A percentile compares a stretch with the other conserved stretches of the same genome.
phyloP scores from a whole-genome alignment of 2,888 invertebrate genomes.

The Disparrhopalites patrizii region DNA sequence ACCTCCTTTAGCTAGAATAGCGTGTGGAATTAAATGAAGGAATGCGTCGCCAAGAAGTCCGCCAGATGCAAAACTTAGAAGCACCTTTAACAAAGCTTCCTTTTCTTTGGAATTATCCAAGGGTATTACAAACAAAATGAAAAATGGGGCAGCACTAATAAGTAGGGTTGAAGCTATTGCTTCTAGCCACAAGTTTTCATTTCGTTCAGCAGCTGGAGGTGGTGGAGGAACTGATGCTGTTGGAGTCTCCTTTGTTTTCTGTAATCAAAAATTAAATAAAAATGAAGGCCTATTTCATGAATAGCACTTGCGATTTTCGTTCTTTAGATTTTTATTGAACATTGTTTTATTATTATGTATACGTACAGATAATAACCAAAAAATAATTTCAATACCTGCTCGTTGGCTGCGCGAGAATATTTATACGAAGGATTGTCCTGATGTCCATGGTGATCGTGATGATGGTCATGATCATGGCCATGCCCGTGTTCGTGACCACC shows the following conservation, averaged over 20 bases:
- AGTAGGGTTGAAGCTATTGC: conserved; percentile 86
- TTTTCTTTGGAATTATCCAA: conserved; percentile 79
- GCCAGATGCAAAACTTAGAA: conserved; percentile 89
- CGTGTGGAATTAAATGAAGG: conserved; percentile 96
- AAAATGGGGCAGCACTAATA: conserved; percentile 91
- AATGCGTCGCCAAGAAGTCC: conserved; percentile 98
- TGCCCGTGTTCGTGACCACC: conserved; percentile 52
- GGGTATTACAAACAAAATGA: conserved; percentile 88
- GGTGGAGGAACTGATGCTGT: neutral
- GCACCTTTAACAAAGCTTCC: conserved; percentile 80
- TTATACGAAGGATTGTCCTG: conserved; percentile 71
- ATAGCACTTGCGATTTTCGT: neutral
- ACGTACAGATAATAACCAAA: no score
- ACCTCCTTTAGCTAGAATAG: conserved; percentile 59
- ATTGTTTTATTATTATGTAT: no score
- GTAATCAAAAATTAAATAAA: neutral
- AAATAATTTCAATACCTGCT: conserved; percentile 19
- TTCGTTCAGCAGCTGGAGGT: conserved; percentile 20
- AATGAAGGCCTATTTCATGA: neutral
- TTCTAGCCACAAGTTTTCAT: conserved; percentile 63
- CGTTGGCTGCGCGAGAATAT: conserved; percentile 72
- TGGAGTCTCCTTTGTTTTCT: neutral
- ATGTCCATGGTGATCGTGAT: conserved; percentile 36
- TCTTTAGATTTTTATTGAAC: no score
- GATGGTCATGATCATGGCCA: conserved; percentile 51